Base-by-base conservation (phyloP, 1,140 invertebrate species). In the Lordiphosa mommai region DNA sequence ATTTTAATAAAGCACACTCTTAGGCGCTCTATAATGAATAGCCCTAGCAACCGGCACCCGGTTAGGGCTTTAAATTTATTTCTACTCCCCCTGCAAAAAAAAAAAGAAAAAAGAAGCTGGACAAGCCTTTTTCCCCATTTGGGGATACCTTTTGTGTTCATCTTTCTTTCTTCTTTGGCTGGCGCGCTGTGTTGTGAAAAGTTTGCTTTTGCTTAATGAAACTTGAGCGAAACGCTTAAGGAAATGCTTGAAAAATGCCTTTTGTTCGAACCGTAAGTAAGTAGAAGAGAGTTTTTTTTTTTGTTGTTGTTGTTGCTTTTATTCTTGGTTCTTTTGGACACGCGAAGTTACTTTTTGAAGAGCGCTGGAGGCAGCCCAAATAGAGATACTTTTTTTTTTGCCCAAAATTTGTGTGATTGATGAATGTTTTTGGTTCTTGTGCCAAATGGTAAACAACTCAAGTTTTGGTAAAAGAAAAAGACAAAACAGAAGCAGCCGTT, bases 1-100 rank as follows among this genome's bases (percentile, higher is more conserved):
- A 65, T 63, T 84, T 84, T 76, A 82, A 82, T 84, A 82, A 84
- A 76, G 77, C 79, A 50, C 66, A 57, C 52, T 59, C 64, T 76
- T 71, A 58, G 66, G 71, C 38, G 47, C 61, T 36, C 44, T 44
- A 66, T 74, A 70, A 80, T 74, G 74, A 52, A 80, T 74, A 82
- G 52, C 58, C 64, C 40, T 27, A 27, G n/a, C 40, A 43, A 20
- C 40, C 40, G 27, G 38, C 5, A 27, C 5, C 10, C 38, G 8
- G 10, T 16, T 16, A 16, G 44, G 44, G 44, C 44, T 33, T 33
- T 47, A 47, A 51, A 50, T 58, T 40, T 34, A 38, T 46, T 29
- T 33, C 29, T n/a, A 14, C 17, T 10, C 6, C 10, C 17, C 38
- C n/a, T n/a, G n/a, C n/a, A n/a, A n/a, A n/a, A n/a, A n/a, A n/a